Conservation (phyloP, 2,113 vertebrate species). For the Cairina moschata region DNA sequence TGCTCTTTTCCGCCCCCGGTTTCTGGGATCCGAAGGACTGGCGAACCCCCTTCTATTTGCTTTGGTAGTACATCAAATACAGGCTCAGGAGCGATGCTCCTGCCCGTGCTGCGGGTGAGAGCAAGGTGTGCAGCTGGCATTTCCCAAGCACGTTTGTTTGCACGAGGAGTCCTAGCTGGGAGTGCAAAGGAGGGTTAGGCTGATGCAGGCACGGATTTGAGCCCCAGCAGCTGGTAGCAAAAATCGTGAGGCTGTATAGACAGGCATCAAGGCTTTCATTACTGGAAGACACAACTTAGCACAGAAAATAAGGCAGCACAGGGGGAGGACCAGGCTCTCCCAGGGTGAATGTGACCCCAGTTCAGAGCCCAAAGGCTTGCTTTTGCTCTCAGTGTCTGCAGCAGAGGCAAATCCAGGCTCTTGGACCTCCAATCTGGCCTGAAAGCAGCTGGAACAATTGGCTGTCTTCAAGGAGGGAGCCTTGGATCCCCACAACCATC, state of each 20-base stretch:
- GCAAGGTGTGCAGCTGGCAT: not conserved
- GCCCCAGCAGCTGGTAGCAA: not conserved
- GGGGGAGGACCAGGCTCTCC: too few species aligned
- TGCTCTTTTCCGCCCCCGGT: not conserved
- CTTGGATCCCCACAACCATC: not conserved
- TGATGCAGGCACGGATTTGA: not conserved
- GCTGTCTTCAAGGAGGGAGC: not conserved
- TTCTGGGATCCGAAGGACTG: not conserved
- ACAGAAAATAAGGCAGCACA: not conserved
- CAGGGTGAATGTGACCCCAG: not conserved
- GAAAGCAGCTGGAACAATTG: fast-evolving
- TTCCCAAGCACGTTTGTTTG: not conserved
- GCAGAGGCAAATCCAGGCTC: not conserved
- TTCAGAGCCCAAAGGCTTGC: not conserved
- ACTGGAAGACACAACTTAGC: not conserved
- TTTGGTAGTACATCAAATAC: not conserved
- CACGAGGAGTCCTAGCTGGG: not conserved
- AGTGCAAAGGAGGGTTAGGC: not conserved
- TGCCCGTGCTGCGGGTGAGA: not conserved
- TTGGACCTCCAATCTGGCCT: not conserved
- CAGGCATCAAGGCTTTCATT: not conserved
- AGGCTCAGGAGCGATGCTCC: not conserved
- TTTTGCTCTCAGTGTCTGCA: not conserved
- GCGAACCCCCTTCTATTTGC: not conserved
- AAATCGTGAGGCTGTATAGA: not conserved